Evolutionary conservation across 2,888 invertebrate genomes (phyloP).

Genomic region (Cepaea hortensis): DNA sequence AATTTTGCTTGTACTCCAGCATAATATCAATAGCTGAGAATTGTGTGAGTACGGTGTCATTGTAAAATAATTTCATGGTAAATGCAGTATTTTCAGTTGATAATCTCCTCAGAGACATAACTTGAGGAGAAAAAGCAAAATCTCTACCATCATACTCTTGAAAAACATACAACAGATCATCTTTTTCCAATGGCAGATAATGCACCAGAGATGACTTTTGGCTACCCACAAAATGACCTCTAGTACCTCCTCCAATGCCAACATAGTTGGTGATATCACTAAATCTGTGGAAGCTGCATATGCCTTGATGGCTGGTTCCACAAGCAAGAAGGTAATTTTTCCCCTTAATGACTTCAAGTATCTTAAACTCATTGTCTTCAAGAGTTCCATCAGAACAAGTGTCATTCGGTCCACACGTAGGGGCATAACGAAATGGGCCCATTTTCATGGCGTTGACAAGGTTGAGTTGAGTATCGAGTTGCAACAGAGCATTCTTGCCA

Average conservation of each 20-base stretch:
- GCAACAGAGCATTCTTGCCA: conserved; percentile 56
- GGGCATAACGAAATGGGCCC: conserved; percentile 45
- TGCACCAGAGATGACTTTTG: conserved; percentile 47
- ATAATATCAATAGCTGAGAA: conserved; percentile 49
- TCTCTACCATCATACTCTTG: conserved; percentile 56
- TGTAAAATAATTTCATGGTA: conserved; percentile 29
- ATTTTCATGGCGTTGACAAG: neutral
- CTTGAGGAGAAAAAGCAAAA: conserved; percentile 47
- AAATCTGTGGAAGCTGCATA: conserved; percentile 56
- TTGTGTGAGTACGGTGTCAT: neutral
- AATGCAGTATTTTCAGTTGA: neutral
- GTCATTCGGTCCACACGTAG: conserved; percentile 44
- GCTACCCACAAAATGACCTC: conserved; percentile 47
- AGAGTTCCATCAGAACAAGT: conserved; percentile 16
- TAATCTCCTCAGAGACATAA: conserved; percentile 54
- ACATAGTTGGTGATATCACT: conserved; percentile 47
- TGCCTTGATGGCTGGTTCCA: conserved; percentile 58
- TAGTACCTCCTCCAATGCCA: conserved; percentile 17
- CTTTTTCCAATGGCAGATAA: neutral
- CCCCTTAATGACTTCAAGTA: conserved; percentile 54
- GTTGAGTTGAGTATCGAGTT: conserved; percentile 53
- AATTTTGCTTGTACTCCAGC: conserved; percentile 2
- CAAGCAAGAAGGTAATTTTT: conserved; percentile 57
- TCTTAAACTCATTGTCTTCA: conserved; percentile 55
- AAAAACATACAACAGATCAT: conserved; percentile 56